Conservation (phyloP, 2,888 invertebrate genomes). For the Eupithecia subfuscata region DNA sequence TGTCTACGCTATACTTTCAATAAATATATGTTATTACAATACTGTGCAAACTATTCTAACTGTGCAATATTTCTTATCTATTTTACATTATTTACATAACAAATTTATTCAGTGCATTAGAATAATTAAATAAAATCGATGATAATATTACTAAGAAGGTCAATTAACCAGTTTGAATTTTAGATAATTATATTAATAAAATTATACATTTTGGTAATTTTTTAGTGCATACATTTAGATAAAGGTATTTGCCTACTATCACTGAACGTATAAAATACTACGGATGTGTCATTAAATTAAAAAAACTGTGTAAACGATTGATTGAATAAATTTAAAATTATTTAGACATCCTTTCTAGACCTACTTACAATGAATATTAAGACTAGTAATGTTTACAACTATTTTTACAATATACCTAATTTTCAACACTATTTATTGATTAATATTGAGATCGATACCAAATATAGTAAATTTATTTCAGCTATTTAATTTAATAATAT, state of each 20-base stretch:
- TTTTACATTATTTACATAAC: conserved; percentile 35
- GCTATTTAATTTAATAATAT: neutral
- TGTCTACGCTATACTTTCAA: conserved; percentile 55
- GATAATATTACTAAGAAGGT: neutral
- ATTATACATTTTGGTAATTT: neutral
- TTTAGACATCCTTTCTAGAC: conserved; percentile 18
- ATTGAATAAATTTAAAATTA: neutral
- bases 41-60: conserved; percentile 39
- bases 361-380: neutral
- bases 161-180: neutral
- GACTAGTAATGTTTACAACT: neutral
- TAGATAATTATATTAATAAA: neutral
- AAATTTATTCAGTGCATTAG: neutral
- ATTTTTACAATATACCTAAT: neutral
- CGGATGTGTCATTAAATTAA: neutral
- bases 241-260: neutral
- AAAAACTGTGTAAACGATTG: neutral
- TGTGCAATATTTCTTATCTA: conserved; percentile 38
- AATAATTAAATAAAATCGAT: neutral
- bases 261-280: neutral
- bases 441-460: conserved; percentile 26
- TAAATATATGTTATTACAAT: conserved; percentile 47
- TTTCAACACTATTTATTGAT: conserved; percentile 9
- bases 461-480: neutral
- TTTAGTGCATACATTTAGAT: neutral